Percentiles rank a stretch among this genome's conserved stretches.
These are phyloP conservation scores for Athene cunicularia DNA, from an alignment of 2,113 vertebrate genomes.

Conservation along the genomic window DNA sequence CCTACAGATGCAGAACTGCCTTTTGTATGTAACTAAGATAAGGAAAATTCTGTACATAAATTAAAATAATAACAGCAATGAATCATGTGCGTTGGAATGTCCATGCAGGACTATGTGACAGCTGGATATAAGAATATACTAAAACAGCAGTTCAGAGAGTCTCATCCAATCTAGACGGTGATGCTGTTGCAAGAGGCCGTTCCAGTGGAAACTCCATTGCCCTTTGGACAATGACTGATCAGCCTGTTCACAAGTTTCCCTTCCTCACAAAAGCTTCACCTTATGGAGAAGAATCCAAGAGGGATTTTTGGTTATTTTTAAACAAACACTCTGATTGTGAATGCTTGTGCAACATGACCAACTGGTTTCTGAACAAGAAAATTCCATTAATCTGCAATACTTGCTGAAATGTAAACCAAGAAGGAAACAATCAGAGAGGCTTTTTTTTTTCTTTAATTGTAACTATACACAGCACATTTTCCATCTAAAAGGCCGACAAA, in stretches of 20 bases:
- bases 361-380: background rate
- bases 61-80: background rate
- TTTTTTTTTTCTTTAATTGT: background rate
- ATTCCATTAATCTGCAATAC: background rate
- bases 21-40: background rate
- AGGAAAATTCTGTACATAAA: background rate
- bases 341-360: background rate
- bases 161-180: background rate
- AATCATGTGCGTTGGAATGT: background rate
- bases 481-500: background rate
- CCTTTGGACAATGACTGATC: background rate
- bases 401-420: background rate
- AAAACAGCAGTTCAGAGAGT: background rate
- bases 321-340: background rate
- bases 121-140: background rate
- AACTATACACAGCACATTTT: background rate
- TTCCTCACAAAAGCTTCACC: background rate
- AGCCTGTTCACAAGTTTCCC: background rate
- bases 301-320: background rate
- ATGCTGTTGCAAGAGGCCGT: background rate
- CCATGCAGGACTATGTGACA: background rate
- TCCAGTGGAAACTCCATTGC: background rate
- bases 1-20: background rate
- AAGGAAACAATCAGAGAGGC: background rate
- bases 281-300: background rate